Percentiles rank a stretch among this genome's conserved stretches.
Evolutionary conservation across 2,888 invertebrate species (phyloP).

Genomic region (Volucella bombylans): DNA sequence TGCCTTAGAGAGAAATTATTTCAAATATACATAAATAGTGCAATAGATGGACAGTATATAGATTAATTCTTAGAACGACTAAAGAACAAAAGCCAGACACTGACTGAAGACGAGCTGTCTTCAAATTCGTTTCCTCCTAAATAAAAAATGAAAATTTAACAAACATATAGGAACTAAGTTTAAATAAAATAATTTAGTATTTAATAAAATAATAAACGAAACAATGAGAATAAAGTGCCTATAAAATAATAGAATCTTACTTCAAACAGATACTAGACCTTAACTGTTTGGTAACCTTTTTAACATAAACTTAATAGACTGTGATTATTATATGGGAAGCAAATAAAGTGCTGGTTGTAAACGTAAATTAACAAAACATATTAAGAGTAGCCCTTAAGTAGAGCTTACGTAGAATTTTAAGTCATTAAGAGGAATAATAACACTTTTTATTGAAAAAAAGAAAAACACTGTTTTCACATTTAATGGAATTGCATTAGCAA

Average conservation of each 20-base stretch:
- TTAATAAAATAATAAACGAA: background rate
- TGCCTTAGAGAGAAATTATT: conserved; percentile 19
- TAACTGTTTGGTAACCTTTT: conserved; percentile 18
- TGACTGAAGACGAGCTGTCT: conserved; percentile 53
- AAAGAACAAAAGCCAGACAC: conserved; percentile 24
- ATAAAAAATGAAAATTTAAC: background rate
- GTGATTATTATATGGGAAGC: conserved; percentile 52
- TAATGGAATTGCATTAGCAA: no score
- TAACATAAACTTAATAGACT: conserved; percentile 55
- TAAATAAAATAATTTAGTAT: no score
- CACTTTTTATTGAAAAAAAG: no score
- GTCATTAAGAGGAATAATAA: no score
- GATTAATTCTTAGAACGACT: background rate
- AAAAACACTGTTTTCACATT: no score
- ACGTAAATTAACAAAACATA: background rate
- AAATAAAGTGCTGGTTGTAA: conserved; percentile 16
- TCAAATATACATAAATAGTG: conserved; percentile 37
- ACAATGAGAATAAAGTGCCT: conserved; percentile 54
- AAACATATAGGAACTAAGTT: background rate
- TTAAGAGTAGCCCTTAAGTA: no score
- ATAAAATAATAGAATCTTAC: conserved; percentile 28
- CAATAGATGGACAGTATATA: conserved; percentile 48
- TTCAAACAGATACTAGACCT: background rate
- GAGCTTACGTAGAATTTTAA: no score
- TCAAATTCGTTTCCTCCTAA: conserved; percentile 17